These are phyloP conservation scores for Stenodera caucasica DNA, from an alignment of 2,888 invertebrate species.

Conservation along the genomic window DNA sequence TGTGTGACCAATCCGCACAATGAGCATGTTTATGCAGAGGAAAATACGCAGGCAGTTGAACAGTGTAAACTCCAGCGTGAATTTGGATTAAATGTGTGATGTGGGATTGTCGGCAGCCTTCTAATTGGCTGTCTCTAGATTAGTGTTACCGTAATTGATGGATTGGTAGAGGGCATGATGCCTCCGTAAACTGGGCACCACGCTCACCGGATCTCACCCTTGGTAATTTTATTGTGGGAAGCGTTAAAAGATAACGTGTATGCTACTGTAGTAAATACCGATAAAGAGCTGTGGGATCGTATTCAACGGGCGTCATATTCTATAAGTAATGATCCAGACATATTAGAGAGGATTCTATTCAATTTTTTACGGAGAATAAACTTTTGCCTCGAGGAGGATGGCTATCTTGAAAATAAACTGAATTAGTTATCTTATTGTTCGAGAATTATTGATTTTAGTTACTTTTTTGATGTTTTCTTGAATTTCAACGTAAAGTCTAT, in stretches of 20 bases:
- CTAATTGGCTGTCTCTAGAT: neutral
- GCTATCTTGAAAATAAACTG: neutral
- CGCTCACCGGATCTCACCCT: too few species aligned
- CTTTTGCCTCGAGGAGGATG: neutral
- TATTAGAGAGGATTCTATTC: neutral
- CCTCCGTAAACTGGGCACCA: too few species aligned
- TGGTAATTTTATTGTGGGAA: too few species aligned
- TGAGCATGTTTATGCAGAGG: conserved; percentile 8
- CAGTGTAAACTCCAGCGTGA: neutral
- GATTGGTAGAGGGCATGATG: conserved; percentile 5
- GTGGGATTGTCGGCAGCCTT: neutral
- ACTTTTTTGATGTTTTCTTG: neutral
- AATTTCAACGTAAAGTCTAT: neutral
- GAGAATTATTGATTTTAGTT: neutral
- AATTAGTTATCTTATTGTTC: neutral
- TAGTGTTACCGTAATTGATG: neutral
- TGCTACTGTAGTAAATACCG: too few species aligned
- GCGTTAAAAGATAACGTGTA: too few species aligned
- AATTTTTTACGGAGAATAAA: conserved; percentile 6
- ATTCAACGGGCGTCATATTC: neutral
- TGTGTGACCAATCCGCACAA: neutral
- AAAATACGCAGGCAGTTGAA: neutral
- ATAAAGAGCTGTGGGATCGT: neutral
- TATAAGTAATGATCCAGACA: neutral
- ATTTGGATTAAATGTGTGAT: conserved; percentile 1